Percentiles rank a stretch among this genome's conserved stretches.
These are phyloP conservation scores for Myiothlypis coronata DNA, from an alignment of 2,797 vertebrate species.

Conservation along the genomic window DNA sequence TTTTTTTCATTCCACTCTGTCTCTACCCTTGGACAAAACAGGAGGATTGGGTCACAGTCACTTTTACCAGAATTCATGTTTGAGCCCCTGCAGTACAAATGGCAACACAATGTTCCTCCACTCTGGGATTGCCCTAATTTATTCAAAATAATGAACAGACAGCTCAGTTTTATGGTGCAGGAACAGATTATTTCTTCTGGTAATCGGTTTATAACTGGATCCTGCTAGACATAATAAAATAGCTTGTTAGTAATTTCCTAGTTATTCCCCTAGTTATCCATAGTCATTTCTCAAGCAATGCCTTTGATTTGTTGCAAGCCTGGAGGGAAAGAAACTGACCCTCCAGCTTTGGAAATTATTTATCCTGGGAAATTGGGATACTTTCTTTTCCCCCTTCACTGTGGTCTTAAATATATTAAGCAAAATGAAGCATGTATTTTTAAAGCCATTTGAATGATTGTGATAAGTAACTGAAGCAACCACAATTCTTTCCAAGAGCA, in stretches of 20 bases:
- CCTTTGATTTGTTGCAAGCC: neutral
- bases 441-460: neutral
- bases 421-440: neutral
- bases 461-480: neutral
- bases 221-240: neutral
- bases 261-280: neutral
- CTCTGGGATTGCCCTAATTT: neutral
- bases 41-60: neutral
- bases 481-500: neutral
- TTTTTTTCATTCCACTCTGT: fast-evolving
- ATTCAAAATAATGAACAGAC: neutral
- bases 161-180: neutral
- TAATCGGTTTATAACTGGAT: neutral
- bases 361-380: neutral
- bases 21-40: neutral
- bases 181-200: neutral
- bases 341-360: neutral
- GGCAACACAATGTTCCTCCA: neutral
- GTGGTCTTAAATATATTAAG: neutral
- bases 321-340: neutral
- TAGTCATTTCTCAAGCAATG: neutral
- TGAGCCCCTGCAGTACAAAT: neutral
- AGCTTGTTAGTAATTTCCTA: neutral
- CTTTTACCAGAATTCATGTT: neutral
- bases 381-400: neutral